phyloP scores from a whole-genome alignment of 2,888 invertebrate genomes.

The Chaetogeoica ovagalla region DNA sequence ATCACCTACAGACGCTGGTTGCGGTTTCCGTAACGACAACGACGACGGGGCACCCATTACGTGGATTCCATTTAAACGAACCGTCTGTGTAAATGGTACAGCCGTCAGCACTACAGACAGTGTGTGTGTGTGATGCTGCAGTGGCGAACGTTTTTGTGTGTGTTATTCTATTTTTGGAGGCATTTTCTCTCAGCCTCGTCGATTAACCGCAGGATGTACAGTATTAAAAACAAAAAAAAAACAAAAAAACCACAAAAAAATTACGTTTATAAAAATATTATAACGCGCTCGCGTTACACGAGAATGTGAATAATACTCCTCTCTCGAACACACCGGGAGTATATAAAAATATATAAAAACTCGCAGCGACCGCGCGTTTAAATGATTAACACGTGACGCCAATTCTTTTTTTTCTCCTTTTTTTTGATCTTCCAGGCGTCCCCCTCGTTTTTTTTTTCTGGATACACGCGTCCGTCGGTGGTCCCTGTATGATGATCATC shows the following conservation, averaged over 20 bases:
- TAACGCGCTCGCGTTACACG: neutral
- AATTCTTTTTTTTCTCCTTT: conserved; percentile 14
- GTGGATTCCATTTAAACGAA: conserved; percentile 39
- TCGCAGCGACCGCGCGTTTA: conserved; percentile 27
- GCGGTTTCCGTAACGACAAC: conserved; percentile 19
- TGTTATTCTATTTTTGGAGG: conserved; percentile 44
- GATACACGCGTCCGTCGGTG: neutral
- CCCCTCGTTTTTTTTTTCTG: too few relatives aligned
- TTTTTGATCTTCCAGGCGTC: neutral
- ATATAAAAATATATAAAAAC: conserved; percentile 12
- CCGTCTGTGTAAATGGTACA: neutral
- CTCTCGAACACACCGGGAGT: neutral
- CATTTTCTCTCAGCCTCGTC: conserved; percentile 23
- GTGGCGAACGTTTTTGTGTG: too few relatives aligned
- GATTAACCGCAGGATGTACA: conserved; percentile 35
- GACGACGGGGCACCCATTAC: conserved; percentile 20
- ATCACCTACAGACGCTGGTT: neutral
- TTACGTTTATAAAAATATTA: neutral
- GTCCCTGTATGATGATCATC: neutral
- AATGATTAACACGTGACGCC: conserved; percentile 49
- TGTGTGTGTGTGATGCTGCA: too few relatives aligned
- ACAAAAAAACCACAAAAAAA: conserved; percentile 32
- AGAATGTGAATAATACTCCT: neutral
- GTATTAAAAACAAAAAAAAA: too few relatives aligned
- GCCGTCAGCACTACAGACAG: conserved; percentile 23